Evolutionary conservation across 1,140 invertebrate genomes (phyloP), one percentile per base, ranked within the genome.

Genomic region (Archivesica marissinica): DNA sequence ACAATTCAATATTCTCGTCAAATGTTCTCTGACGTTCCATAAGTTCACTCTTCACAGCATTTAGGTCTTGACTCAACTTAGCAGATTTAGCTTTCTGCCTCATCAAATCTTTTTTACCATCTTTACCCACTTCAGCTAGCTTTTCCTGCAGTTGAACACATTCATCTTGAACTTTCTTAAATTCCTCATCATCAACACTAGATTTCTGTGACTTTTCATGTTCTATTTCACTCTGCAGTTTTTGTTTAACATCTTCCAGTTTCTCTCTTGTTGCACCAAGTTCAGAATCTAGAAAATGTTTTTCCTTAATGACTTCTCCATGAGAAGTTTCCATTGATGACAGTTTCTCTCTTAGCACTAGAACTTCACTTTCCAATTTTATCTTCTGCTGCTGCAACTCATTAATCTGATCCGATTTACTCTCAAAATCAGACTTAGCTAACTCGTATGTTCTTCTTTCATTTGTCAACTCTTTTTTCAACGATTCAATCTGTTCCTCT

Each of bases 41-140:
- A 28, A 94, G 78, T 68, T 94, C 94, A 59, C 88, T 90, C 66
- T 94, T 89, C 38, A 94, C 85, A 20, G 88, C 75, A 38, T 90
- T 89, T 25, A 93, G 72, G 80, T 90, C 89, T 30, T 86, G 47
- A 70, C 81, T 88, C 17, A 93, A 52, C 86, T 89, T 88, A 70
- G 88, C 76, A 81, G 78, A 64, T 81, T 86, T 86, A 3, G 85
- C 80, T 66, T 89, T 92, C n/a, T 92, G 86, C 80, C 82, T 87
- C 41, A 74, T 41, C 15, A 88, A 56, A 56, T 88, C 85, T 52
- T 81, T 87, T 56, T 90, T 84, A 76, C 79, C 70, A 80, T 88
- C 76, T 79, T 90, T 91, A 64, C 89, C 82, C 15, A 89, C 50
- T 50, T 87, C 68, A 28, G 82, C 85, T 23, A 92, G 28, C 61